Percentiles rank a stretch among this genome's conserved stretches.
Conservation (phyloP, 2,113 vertebrate genomes). For the Puffinus mauretanicus region DNA sequence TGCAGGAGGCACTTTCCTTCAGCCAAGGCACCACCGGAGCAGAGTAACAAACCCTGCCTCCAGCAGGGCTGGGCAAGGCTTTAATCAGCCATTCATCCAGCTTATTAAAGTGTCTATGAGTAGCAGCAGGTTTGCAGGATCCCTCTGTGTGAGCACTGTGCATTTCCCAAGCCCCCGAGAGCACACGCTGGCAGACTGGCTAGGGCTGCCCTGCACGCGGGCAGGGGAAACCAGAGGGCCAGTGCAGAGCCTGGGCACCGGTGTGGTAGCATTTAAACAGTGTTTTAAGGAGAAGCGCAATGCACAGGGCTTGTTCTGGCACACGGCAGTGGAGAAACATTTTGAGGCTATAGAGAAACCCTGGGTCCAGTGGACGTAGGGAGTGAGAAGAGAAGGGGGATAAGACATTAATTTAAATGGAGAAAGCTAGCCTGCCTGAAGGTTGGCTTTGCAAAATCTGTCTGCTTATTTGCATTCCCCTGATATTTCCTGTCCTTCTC, state of each 20-base stretch:
- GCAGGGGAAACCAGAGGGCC: neutral
- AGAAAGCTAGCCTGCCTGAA: neutral
- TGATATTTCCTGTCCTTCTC: neutral
- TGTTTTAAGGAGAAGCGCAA: neutral
- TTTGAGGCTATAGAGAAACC: neutral
- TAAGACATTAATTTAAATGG: neutral
- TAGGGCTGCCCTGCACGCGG: neutral
- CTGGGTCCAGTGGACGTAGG: neutral
- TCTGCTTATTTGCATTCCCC: neutral
- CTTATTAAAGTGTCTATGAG: neutral
- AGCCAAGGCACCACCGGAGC: neutral
- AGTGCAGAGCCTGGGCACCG: neutral
- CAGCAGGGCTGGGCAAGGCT: neutral
- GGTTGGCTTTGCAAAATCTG: neutral
- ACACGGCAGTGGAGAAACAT: neutral
- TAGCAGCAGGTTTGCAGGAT: neutral
- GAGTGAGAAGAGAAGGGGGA: neutral
- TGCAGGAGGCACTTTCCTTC: neutral
- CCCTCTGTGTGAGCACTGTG: neutral
- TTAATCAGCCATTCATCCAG: neutral
- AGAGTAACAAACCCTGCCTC: neutral
- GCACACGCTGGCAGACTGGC: accelerated
- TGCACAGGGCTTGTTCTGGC: neutral
- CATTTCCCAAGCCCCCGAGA: neutral
- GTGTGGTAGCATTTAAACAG: neutral